These are phyloP conservation scores for Brachionus sp. DNA, from an alignment of 1,140 invertebrate species.

Conservation along the genomic window DNA sequence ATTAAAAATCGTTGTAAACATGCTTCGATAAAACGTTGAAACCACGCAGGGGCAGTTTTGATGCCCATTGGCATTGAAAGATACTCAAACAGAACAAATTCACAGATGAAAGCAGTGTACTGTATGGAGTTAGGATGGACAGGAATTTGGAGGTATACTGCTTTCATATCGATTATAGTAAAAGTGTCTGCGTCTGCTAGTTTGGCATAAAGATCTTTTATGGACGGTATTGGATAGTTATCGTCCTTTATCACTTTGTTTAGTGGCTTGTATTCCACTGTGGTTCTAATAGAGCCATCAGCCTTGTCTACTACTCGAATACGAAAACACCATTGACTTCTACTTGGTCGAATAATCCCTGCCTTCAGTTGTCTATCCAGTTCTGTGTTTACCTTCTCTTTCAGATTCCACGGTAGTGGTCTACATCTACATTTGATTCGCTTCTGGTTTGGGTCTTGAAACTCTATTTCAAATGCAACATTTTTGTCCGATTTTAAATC, in stretches of 20 bases:
- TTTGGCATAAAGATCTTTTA: neutral
- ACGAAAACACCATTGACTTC: neutral
- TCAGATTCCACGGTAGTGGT: neutral
- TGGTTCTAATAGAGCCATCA: neutral
- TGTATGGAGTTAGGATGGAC: neutral
- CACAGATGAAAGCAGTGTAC: neutral
- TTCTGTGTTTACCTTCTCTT: neutral
- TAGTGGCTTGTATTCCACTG: neutral
- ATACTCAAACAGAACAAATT: constrained; percentile 44
- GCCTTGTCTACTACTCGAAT: neutral
- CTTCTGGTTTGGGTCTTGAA: neutral
- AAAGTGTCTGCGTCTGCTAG: neutral
- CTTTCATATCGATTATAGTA: neutral
- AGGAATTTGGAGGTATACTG: neutral
- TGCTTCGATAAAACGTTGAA: constrained; percentile 45
- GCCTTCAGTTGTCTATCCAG: neutral
- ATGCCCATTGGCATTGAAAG: constrained; percentile 46
- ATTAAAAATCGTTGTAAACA: neutral
- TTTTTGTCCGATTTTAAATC: too few relatives aligned
- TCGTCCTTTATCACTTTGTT: constrained; percentile 1
- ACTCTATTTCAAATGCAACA: neutral
- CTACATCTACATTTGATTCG: neutral
- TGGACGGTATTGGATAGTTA: too few relatives aligned
- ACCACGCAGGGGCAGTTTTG: constrained; percentile 40
- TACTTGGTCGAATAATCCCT: neutral